These are phyloP conservation scores for Ciconia boyciana DNA, from an alignment of 2,113 vertebrate genomes.

Conservation along the genomic window DNA sequence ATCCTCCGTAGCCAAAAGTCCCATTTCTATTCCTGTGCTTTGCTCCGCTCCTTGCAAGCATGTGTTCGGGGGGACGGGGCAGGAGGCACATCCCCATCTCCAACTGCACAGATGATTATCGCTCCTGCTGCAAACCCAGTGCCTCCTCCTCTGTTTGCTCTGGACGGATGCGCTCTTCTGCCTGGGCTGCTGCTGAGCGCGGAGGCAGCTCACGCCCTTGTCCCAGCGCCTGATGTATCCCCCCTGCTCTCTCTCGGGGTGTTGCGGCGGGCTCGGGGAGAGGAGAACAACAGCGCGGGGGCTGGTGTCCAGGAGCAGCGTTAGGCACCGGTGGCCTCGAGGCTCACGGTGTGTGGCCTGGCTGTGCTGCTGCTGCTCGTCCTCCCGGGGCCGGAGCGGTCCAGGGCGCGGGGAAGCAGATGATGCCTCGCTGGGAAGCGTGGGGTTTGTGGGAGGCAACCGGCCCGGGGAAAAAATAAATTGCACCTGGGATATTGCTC, in stretches of 20 bases:
- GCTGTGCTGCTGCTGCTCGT: neutral
- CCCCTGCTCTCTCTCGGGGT: neutral
- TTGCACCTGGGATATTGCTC: neutral
- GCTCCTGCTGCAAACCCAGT: neutral
- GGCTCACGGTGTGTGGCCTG: constrained; percentile 1
- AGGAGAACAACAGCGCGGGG: neutral
- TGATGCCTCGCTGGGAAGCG: neutral
- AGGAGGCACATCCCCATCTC: neutral
- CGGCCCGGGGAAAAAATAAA: rapidly evolving
- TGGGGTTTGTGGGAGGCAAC: neutral
- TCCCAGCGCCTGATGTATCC: neutral
- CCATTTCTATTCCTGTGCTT: rapidly evolving
- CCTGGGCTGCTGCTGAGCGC: neutral
- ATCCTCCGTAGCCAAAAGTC: neutral
- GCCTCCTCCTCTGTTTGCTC: neutral
- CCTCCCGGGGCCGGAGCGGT: neutral
- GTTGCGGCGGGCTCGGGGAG: neutral
- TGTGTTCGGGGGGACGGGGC: neutral
- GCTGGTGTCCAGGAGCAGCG: neutral
- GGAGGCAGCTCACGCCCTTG: neutral
- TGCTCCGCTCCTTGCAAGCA: neutral
- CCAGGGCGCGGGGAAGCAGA: neutral
- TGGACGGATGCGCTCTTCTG: neutral
- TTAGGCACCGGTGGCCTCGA: neutral
- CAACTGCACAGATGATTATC: neutral